Percentiles rank a stretch among this genome's conserved stretches.
Conservation (phyloP, 2,113 vertebrate genomes). For the Callopanchax toddi region DNA sequence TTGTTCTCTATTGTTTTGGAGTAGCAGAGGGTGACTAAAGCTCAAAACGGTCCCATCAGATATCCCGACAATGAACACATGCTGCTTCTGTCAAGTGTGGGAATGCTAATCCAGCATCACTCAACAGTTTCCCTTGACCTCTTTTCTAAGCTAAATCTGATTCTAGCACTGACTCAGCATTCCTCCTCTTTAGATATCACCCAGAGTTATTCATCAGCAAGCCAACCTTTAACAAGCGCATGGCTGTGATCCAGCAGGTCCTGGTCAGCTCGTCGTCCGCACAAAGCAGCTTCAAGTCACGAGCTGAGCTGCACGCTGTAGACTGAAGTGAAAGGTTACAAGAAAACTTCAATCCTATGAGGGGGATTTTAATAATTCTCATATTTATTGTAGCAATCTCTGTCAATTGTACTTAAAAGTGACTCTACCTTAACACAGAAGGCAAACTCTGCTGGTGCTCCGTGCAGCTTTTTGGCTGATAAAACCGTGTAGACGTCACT, state of each 20-base stretch:
- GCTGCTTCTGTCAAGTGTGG: constrained; percentile 47
- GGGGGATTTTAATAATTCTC: not conserved
- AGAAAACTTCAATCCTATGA: constrained; percentile 7
- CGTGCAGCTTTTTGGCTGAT: constrained; percentile 89
- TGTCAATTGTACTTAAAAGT: not conserved
- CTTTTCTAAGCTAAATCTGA: constrained; percentile 59
- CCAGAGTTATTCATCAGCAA: constrained; percentile 37
- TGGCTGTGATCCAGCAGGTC: constrained; percentile 95
- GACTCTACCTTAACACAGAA: constrained; percentile 96
- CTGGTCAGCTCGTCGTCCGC: constrained; percentile 93
- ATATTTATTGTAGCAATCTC: not conserved
- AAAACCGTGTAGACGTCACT: constrained; percentile 90
- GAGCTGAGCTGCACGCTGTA: constrained; percentile 87
- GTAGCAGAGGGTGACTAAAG: constrained; percentile 26
- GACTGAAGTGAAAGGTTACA: constrained; percentile 81
- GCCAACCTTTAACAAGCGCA: constrained; percentile 95
- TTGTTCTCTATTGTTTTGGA: not conserved
- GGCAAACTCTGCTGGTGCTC: constrained; percentile 90
- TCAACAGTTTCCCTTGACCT: constrained; percentile 53
- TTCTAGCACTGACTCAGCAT: constrained; percentile 60
- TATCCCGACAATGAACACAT: constrained; percentile 61
- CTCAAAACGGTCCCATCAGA: constrained; percentile 39
- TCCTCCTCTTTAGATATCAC: constrained; percentile 45
- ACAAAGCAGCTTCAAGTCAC: constrained; percentile 96
- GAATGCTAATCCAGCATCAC: constrained; percentile 54